Conservation (phyloP, 2,888 invertebrate genomes). For the Eilema depressum region DNA sequence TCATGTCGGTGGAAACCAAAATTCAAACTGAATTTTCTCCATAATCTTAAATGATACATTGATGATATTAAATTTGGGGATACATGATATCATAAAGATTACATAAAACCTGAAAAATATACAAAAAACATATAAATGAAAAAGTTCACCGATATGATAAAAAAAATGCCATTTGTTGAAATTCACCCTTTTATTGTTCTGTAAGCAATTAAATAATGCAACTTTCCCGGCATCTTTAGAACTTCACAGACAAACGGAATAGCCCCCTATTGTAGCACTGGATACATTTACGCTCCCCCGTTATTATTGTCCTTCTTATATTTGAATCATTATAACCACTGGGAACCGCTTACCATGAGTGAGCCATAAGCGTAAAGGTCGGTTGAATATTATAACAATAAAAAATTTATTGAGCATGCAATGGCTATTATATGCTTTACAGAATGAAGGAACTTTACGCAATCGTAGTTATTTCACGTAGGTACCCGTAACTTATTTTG, state of each 20-base stretch:
- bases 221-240: not conserved
- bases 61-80: too few relatives aligned
- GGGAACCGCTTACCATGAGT: not conserved
- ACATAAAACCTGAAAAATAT: too few relatives aligned
- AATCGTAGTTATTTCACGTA: not conserved
- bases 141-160: too few relatives aligned
- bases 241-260: not conserved
- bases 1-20: too few relatives aligned
- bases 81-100: too few relatives aligned
- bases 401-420: constrained; percentile 1
- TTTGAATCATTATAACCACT: not conserved
- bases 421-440: not conserved
- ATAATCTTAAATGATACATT: too few relatives aligned
- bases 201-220: not conserved
- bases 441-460: not conserved
- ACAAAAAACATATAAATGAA: too few relatives aligned
- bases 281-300: too few relatives aligned
- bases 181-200: too few relatives aligned
- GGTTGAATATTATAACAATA: not conserved
- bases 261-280: not conserved
- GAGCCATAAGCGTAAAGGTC: not conserved
- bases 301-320: not conserved
- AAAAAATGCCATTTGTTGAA: too few relatives aligned
- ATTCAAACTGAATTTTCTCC: too few relatives aligned
- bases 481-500: not conserved